phyloP scores from a whole-genome alignment of 2,888 invertebrate genomes.

The Chloroclysta siterata region DNA sequence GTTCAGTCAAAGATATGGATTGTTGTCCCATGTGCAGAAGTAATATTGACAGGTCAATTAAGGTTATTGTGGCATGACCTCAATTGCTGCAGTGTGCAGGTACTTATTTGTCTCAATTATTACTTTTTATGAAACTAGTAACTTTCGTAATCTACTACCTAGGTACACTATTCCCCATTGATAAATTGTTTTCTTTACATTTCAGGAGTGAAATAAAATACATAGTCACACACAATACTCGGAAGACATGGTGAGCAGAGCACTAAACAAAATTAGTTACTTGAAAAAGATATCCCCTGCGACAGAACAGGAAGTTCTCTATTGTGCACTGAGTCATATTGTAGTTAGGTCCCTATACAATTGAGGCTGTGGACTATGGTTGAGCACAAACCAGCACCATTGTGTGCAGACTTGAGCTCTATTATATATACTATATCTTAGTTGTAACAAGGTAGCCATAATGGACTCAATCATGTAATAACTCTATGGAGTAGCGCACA shows the following conservation, averaged over 20 bases:
- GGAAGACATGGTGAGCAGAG: not conserved
- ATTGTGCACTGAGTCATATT: conserved; percentile 17
- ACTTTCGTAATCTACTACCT: too few relatives aligned
- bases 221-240: not conserved
- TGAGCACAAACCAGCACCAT: conserved; percentile 15
- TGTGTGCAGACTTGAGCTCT: conserved; percentile 14
- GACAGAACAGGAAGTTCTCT: conserved; percentile 17
- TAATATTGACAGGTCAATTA: conserved; percentile 88
- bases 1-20: conserved; percentile 85
- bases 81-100: conserved; percentile 34
- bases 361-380: conserved; percentile 18
- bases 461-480: conserved; percentile 5
- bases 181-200: conserved; percentile 1
- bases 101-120: conserved; percentile 7
- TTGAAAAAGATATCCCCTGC: conserved; percentile 21
- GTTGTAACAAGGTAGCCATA: conserved; percentile 4
- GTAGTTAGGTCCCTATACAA: conserved; percentile 30
- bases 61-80: conserved; percentile 84
- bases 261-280: conserved; percentile 4
- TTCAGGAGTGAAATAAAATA: conserved; percentile 2
- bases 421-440: not conserved
- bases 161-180: not conserved
- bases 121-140: too few relatives aligned
- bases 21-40: conserved; percentile 93
- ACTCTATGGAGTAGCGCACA: not conserved